Evolutionary conservation across 2,113 vertebrate genomes (phyloP).

Genomic region (Phaetusa simplex): DNA sequence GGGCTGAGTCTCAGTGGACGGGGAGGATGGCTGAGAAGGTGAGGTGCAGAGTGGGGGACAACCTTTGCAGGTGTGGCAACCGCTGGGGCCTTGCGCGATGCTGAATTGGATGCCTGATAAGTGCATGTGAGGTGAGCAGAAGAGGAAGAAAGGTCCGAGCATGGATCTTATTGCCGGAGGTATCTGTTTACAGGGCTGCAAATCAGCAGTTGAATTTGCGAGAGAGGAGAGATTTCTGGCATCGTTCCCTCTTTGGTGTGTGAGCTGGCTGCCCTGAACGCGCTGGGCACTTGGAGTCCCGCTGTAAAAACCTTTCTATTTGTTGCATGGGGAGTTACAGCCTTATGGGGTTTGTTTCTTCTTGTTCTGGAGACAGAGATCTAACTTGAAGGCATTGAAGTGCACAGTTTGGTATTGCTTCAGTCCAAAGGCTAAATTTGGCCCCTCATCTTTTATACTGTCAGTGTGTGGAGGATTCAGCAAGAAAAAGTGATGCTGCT

Average conservation of each 20-base stretch:
- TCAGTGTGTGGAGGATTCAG: not conserved
- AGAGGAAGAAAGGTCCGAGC: not conserved
- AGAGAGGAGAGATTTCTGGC: not conserved
- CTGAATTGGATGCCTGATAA: not conserved
- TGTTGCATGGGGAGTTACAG: not conserved
- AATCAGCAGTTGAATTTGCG: not conserved
- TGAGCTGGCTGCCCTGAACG: not conserved
- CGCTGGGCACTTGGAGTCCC: not conserved
- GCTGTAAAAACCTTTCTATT: not conserved
- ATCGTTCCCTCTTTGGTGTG: not conserved
- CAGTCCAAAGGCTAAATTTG: not conserved
- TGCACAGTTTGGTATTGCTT: not conserved
- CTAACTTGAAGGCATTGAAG: not conserved
- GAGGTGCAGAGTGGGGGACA: not conserved
- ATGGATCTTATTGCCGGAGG: not conserved
- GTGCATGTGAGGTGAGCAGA: not conserved
- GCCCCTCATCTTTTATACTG: not conserved
- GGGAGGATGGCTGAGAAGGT: not conserved
- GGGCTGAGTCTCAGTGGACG: not conserved
- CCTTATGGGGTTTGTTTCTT: not conserved
- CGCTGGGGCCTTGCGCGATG: rapidly evolving
- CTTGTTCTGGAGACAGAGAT: not conserved
- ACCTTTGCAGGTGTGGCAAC: not conserved
- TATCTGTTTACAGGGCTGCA: not conserved
- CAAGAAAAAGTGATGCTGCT: not conserved